Evolutionary conservation across 2,888 invertebrate genomes (phyloP).

Genomic region (Falcaria lacertinaria): DNA sequence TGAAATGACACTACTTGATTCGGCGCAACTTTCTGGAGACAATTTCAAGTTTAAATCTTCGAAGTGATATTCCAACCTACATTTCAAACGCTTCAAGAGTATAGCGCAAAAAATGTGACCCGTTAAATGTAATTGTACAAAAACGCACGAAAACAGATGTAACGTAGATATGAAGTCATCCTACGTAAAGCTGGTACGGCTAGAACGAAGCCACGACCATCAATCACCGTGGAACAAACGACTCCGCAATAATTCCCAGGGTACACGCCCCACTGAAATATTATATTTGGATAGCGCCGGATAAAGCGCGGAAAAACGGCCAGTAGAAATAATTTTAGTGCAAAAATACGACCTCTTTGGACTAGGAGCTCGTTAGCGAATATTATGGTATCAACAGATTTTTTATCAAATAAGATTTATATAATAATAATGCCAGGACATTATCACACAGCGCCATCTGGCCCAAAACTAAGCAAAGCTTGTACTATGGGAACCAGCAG

Average conservation of each 20-base stretch:
- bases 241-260: conserved; percentile 25
- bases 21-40: no score
- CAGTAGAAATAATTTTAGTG: conserved; percentile 13
- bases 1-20: no score
- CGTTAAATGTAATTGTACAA: background rate
- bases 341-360: background rate
- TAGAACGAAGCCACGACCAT: conserved; percentile 20
- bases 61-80: no score
- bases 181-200: conserved; percentile 18
- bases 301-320: conserved; percentile 13
- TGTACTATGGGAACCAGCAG: no score
- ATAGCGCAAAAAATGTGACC: background rate
- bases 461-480: no score
- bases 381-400: no score
- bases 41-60: no score
- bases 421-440: no score
- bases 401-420: no score
- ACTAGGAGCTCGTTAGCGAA: no score
- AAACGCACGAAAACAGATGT: conserved; percentile 18
- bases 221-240: conserved; percentile 30
- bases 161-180: conserved; percentile 26
- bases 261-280: conserved; percentile 25
- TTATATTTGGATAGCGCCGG: conserved; percentile 19
- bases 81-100: background rate
- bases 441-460: no score